These are phyloP conservation scores for Carassius gibelio DNA, from an alignment of 2,113 vertebrate genomes.

Conservation along the genomic window DNA sequence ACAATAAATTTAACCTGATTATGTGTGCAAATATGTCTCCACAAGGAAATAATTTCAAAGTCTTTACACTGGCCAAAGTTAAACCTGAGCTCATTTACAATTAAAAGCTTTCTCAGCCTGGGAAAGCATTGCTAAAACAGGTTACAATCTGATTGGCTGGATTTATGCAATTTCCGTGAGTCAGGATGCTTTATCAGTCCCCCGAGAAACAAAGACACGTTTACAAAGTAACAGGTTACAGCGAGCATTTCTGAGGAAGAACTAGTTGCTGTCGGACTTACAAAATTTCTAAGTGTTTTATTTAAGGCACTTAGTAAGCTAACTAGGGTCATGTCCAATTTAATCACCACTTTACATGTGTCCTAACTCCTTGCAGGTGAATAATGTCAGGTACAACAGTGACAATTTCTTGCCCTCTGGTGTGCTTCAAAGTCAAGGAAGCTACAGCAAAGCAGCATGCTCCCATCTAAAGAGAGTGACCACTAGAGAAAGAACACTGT, in stretches of 20 bases:
- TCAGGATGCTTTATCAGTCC: not conserved
- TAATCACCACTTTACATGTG: not conserved
- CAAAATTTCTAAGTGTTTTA: not conserved
- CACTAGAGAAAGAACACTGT: not conserved
- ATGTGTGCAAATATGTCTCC: not conserved
- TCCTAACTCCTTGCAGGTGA: too few relatives aligned
- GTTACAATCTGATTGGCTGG: slow-evolving; percentile 1
- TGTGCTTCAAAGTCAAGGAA: slow-evolving; percentile 30
- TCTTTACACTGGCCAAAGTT: not conserved
- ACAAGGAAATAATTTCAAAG: not conserved
- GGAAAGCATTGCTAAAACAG: not conserved
- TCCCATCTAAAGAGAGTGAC: slow-evolving; percentile 25
- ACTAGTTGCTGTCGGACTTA: not conserved
- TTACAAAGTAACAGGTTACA: not conserved
- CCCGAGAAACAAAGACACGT: not conserved
- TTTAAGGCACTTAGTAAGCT: not conserved
- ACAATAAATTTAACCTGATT: not conserved
- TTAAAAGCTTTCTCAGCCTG: not conserved
- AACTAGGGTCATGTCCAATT: not conserved
- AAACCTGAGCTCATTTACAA: not conserved
- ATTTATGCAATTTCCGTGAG: not conserved
- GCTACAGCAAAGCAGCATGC: not conserved
- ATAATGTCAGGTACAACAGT: too few relatives aligned
- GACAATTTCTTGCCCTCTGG: not conserved
- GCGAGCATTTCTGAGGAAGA: not conserved